Base-by-base conservation (phyloP, 2,888 invertebrate genomes). In the Ochropleura plecta region DNA sequence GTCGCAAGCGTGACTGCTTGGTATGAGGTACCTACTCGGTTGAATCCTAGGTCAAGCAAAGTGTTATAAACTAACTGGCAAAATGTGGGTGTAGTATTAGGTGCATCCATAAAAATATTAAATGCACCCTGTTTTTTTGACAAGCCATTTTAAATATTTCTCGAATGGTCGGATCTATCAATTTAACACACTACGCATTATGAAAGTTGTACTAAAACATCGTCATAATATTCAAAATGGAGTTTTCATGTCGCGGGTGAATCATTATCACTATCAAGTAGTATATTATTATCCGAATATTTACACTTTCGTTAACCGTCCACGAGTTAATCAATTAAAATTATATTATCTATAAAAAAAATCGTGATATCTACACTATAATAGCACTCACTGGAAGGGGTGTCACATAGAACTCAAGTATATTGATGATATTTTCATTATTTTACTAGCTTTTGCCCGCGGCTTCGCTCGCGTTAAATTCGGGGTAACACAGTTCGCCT, bases 291-390 rank as follows among this genome's bases (percentile, higher is more conserved):
- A 65, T 76, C 20, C 67, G 63, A 49, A 57, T 62, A 57, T 74
- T 74, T 74, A 63, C 30, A 67, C 70, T 71, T 66, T 64, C 8
- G 69, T 53, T 65, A 76, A n/a, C 57, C 78, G 70, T 75, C 84
- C 68, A 83, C 78, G 44, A 57, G n/a, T 40, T 65, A 72, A 68
- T 77, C 73, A 79, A 87, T 88, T 84, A 84, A 84, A 88, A 84
- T 75, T 70, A 57, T 79, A 76, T 57, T 83, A 84, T 79, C 59
- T 78, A 73, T 75, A 74, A 77, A 57, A 86, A 57, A 86, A 80
- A 68, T 72, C 75, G 82, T 86, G 79, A 86, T 70, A 71, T 68
- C 70, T 68, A 64, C 55, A 40, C 40, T 81, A 40, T 72, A 68
- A 64, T 44, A 62, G 62, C 67, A 73, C 51, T 82, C 40, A 70